Evolutionary conservation across 2,113 vertebrate species (phyloP).

Genomic region (Chauna torquata): DNA sequence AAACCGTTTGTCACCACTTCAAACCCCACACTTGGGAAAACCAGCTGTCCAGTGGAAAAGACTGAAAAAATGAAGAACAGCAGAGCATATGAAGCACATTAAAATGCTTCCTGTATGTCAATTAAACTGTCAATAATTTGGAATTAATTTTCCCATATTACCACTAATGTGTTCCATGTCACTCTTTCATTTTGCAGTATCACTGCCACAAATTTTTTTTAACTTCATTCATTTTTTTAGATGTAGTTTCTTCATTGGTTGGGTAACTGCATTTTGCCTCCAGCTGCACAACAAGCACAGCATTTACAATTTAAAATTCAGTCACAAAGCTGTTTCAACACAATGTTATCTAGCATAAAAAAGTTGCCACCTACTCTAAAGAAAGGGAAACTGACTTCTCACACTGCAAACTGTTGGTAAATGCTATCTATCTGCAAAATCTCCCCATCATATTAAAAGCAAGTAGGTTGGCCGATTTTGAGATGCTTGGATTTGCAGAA

Average conservation of each 20-base stretch:
- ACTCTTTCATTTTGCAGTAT: background rate
- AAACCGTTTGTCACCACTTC: background rate
- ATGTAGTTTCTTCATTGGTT: background rate
- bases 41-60: background rate
- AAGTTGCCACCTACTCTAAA: background rate
- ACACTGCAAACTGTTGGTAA: background rate
- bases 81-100: background rate
- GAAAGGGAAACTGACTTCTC: background rate
- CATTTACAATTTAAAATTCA: background rate
- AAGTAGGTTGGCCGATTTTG: background rate
- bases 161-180: background rate
- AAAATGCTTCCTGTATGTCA: background rate
- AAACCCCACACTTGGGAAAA: background rate
- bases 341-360: background rate
- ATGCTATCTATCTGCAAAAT: background rate
- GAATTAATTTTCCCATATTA: slow-evolving; percentile 20
- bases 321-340: background rate
- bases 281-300: background rate
- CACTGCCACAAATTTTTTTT: background rate
- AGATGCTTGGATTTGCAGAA: background rate
- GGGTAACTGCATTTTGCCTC: background rate
- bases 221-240: background rate
- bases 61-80: background rate
- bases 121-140: slow-evolving; percentile 16
- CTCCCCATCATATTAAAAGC: background rate